Percentiles rank a stretch among this genome's conserved stretches.
These are phyloP conservation scores for Junonia oenone DNA, from an alignment of 2,888 invertebrate species.

Conservation along the genomic window DNA sequence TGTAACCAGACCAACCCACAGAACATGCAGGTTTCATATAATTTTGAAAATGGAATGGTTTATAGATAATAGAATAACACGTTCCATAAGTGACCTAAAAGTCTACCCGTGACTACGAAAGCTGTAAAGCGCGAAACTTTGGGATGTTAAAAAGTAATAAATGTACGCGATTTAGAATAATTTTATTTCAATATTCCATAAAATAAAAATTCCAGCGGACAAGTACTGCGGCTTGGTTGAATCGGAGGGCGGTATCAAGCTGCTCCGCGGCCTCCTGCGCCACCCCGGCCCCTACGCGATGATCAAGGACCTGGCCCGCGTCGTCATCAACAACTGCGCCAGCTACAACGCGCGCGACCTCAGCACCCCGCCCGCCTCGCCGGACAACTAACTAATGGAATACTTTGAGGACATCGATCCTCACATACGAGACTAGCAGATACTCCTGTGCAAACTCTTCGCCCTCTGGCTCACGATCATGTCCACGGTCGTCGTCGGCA, in stretches of 20 bases:
- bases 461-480: conserved; percentile 13
- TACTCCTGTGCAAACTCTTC: conserved; percentile 17
- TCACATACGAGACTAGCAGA: conserved; percentile 43
- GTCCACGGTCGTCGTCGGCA: background rate
- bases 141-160: too few relatives aligned
- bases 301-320: conserved; percentile 84
- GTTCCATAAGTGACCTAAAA: too few relatives aligned
- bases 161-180: too few relatives aligned
- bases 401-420: conserved; percentile 53
- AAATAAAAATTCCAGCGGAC: conserved; percentile 86
- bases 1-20: too few relatives aligned
- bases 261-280: conserved; percentile 83
- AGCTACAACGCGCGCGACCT: conserved; percentile 35
- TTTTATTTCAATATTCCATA: too few relatives aligned
- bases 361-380: conserved; percentile 27
- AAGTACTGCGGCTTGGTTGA: conserved; percentile 95
- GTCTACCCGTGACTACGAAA: too few relatives aligned
- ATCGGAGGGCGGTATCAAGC: conserved; percentile 89
- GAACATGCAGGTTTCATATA: too few relatives aligned
- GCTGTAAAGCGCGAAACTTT: too few relatives aligned
- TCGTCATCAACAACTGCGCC: conserved; percentile 84
- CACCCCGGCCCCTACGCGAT: conserved; percentile 82
- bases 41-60: too few relatives aligned
- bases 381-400: conserved; percentile 57
- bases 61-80: too few relatives aligned